Base-by-base conservation (phyloP, 2,888 invertebrate species). In the Phyllotreta cruciferae region DNA sequence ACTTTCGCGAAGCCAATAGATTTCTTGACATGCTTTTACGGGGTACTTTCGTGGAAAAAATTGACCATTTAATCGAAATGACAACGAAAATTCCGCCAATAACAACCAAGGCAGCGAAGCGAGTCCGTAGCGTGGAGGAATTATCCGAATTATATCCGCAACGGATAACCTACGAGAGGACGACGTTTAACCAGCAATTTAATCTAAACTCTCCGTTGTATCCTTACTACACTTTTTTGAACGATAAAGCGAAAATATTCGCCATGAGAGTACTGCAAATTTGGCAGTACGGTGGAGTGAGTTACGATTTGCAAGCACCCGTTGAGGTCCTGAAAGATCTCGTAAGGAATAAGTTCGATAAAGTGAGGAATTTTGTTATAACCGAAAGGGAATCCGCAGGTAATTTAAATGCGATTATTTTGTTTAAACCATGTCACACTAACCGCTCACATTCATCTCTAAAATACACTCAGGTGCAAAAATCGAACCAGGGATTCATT, bases 251-350 rank as follows among this genome's bases (percentile, higher is more conserved):
- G 64, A 71, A 84, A 11, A 72, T 83, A 13, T 86, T 87, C 72
- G 85, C 86, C 44, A 79, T 83, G 0, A 79, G 87, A 69, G 77
- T 84, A 34, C 78, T 82, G 64, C 80, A 84, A 45, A 79, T 86
- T 34, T 87, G 86, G 86, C 82, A 85, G 72, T 80, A 80, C 66
- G 86, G 85, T 6, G 87, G 87, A 1, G 78, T 86, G 6, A 79
- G 77, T 58, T 81, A 79, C 62, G 77, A 76, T 58, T 66, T 77
- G 52, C 63, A 68, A 6, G 11, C 52, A 2, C 8, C 52, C 3
- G 11, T n/a, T 1, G 34, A 13, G 34, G n/a, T n/a, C 42, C 60
- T 41, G 36, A 55, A 63, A 52, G 38, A 60, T 35, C 0, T 58
- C 2, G 37, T 9, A 5, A 11, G 7, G 6, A 36, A 56, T 39